A percentile compares a stretch with the other conserved stretches of the same genome.
Evolutionary conservation across 2,888 invertebrate genomes (phyloP).

Genomic region (Andrena bucephala): DNA sequence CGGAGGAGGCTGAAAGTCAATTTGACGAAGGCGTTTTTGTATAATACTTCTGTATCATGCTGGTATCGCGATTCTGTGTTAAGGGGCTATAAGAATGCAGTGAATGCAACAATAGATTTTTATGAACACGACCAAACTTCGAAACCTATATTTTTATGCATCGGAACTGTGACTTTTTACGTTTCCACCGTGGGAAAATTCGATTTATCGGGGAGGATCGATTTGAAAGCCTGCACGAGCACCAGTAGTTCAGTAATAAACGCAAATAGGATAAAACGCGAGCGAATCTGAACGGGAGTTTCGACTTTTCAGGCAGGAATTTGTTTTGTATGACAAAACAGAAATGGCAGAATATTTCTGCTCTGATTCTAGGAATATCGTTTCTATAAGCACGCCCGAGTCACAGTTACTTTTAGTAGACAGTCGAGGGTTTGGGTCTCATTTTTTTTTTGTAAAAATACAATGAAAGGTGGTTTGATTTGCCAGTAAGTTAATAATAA

Average conservation of each 20-base stretch:
- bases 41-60: background rate
- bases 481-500: background rate
- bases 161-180: background rate
- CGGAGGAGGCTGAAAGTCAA: background rate
- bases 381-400: no score
- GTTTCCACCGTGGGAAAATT: background rate
- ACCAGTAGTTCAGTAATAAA: conserved; percentile 13
- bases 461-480: background rate
- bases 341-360: background rate
- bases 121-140: background rate
- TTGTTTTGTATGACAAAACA: background rate
- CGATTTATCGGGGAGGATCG: conserved; percentile 5
- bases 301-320: background rate
- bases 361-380: no score
- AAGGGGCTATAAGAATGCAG: no score
- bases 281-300: conserved; percentile 20
- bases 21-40: background rate
- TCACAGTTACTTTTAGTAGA: background rate
- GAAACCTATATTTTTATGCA: background rate
- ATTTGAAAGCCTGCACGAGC: conserved; percentile 10
- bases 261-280: background rate
- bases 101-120: no score
- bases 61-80: no score
- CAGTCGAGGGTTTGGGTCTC: background rate
- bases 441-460: background rate